These are phyloP conservation scores for Globodera ellingtonae DNA, from an alignment of 1,140 invertebrate species.

Conservation along the genomic window DNA sequence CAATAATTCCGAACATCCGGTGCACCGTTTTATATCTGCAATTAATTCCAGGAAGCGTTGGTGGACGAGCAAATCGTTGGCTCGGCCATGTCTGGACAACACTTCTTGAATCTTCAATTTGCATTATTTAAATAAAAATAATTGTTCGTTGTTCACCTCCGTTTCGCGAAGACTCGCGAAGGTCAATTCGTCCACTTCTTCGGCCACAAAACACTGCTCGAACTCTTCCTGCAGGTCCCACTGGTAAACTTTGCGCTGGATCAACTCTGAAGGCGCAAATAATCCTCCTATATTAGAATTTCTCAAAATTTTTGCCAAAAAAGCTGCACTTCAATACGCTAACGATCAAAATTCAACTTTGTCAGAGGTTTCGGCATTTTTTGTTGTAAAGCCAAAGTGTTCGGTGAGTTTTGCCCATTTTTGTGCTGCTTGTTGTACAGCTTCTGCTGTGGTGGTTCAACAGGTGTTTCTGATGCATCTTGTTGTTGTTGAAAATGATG, in stretches of 20 bases:
- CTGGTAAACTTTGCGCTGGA: constrained; percentile 12
- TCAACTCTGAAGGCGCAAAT: constrained; percentile 3
- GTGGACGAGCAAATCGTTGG: constrained; percentile 3
- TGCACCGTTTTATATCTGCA: constrained; percentile 21
- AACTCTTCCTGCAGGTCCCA: constrained; percentile 22
- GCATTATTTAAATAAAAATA: background rate
- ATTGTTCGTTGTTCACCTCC: background rate
- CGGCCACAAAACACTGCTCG: constrained; percentile 25
- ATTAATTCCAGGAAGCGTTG: constrained; percentile 21
- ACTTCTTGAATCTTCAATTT: constrained; percentile 13
- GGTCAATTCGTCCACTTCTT: constrained; percentile 31
- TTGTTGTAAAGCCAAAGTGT: background rate
- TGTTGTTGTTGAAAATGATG: background rate
- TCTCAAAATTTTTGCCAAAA: too few relatives aligned
- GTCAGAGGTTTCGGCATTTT: constrained; percentile 11
- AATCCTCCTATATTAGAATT: background rate
- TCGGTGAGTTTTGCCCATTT: background rate
- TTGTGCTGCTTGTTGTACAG: background rate
- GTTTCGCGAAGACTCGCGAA: constrained; percentile 18
- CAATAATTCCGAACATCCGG: constrained; percentile 24
- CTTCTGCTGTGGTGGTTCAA: background rate
- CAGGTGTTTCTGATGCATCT: background rate
- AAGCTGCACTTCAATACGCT: background rate
- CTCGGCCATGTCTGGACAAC: constrained; percentile 7
- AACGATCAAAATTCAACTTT: background rate